These are phyloP conservation scores for Etheostoma nigrum DNA, from an alignment of 2,797 vertebrate species.

Conservation along the genomic window DNA sequence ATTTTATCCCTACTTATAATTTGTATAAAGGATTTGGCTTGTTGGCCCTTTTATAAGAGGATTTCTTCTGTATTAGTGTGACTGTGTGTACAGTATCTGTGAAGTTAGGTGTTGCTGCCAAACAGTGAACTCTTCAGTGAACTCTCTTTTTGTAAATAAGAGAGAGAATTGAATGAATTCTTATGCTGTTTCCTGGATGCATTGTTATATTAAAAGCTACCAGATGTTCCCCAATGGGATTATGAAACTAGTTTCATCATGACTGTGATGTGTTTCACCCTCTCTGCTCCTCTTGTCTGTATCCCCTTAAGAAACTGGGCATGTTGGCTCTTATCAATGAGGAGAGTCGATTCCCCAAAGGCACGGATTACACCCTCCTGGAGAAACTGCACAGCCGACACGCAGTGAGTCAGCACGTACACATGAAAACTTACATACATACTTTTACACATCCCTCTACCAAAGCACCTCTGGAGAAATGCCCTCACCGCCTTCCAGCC, in stretches of 20 bases:
- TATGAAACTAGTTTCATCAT: slow-evolving; percentile 69
- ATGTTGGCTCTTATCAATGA: slow-evolving; percentile 95
- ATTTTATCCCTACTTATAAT: slow-evolving; percentile 1
- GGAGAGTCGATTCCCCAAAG: slow-evolving; percentile 95
- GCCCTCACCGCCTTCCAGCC: slow-evolving; percentile 27
- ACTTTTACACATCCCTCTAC: slow-evolving; percentile 27
- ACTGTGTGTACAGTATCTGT: neutral
- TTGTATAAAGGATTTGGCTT: slow-evolving; percentile 1
- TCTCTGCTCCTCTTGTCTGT: slow-evolving; percentile 59
- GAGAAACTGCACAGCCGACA: slow-evolving; percentile 95
- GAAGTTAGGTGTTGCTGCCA: slow-evolving; percentile 16
- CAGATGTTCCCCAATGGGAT: slow-evolving; percentile 63
- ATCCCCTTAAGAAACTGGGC: slow-evolving; percentile 89
- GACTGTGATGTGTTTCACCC: slow-evolving; percentile 52
- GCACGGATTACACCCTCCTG: slow-evolving; percentile 93
- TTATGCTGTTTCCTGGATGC: slow-evolving; percentile 46
- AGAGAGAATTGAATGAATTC: slow-evolving; percentile 44
- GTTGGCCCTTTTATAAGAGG: slow-evolving; percentile 1
- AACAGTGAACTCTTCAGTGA: slow-evolving; percentile 18
- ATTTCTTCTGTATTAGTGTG: slow-evolving; percentile 22
- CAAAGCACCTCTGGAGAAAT: slow-evolving; percentile 27
- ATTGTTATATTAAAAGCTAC: slow-evolving; percentile 59
- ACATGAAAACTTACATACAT: slow-evolving; percentile 14
- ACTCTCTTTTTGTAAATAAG: slow-evolving; percentile 33
- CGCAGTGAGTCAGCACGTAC: slow-evolving; percentile 83